Evolutionary conservation across 2,797 vertebrate species (phyloP), one percentile per base, ranked within the genome.

Genomic region (Ceryle rudis): DNA sequence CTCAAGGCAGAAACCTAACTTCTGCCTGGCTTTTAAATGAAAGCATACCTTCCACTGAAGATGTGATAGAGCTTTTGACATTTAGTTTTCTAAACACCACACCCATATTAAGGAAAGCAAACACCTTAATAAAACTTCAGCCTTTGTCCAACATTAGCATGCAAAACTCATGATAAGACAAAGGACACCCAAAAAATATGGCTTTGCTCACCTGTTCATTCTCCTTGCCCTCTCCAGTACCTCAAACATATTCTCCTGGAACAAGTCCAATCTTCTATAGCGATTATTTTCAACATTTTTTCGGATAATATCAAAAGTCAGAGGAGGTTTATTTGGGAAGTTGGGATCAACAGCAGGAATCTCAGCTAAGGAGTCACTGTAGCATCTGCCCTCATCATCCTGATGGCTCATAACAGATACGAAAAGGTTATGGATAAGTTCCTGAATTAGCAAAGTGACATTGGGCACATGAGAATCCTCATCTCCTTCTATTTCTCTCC

Each of bases 171-270:
- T 0, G 14, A 47, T 19, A 79, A 70, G 52, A 67, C 17, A 65
- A 81, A 70, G 12, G 5, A 49, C 8, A 74, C 2, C 22, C 64
- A 81, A 92, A 88, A 90, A 42, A 89, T 61, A 84, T 3, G 14
- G 42, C 54, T 94, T 90, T 52, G 77, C 97, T 98, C 94, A 99
- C 99, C 99, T 98, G 89, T 99, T 99, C 98, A 99, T 98, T 61
- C 98, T 98, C 75, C 99, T 98, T 90, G 99, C 99, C 89, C 99
- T 99, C 96, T 99, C 99, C 95, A 99, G 96, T 58, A 99, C 99
- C 96, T 99, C 99, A 97, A 99, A 99, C 99, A 99, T 99, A 91
- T 99, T 99, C 91, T 99, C 99, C 98, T 99, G 99, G 97, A 99
- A 99, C 80, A 99, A 98, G 54, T 99, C 99, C 82, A 99, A 93